Conservation (phyloP, 2,888 invertebrate genomes). For the Marronus borbonicus region DNA sequence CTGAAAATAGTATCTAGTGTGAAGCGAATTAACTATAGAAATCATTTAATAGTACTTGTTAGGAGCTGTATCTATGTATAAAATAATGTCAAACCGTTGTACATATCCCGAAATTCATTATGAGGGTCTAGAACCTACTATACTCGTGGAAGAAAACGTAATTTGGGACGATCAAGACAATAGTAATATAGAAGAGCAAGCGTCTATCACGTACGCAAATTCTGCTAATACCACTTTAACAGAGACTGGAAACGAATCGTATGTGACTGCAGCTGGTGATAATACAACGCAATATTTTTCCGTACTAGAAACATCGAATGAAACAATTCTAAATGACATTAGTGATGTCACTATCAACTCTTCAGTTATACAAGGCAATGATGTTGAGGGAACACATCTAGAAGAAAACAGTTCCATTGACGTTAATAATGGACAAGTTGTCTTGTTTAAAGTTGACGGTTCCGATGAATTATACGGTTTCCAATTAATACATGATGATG, state of each 20-base stretch:
- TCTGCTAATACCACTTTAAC: conserved; percentile 55
- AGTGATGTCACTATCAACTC: conserved; percentile 57
- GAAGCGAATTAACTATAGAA: conserved; percentile 16
- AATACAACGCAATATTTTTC: conserved; percentile 66
- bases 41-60: conserved; percentile 19
- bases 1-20: conserved; percentile 5
- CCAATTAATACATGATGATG: conserved; percentile 66
- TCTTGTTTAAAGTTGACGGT: conserved; percentile 66
- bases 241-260: conserved; percentile 64
- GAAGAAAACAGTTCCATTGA: conserved; percentile 51
- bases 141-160: conserved; percentile 45
- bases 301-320: conserved; percentile 62
- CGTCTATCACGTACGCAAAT: conserved; percentile 54
- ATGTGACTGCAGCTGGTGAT: conserved; percentile 63
- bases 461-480: conserved; percentile 67
- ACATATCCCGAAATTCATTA: conserved; percentile 45
- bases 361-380: conserved; percentile 49
- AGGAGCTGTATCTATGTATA: conserved; percentile 44
- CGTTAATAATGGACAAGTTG: conserved; percentile 60
- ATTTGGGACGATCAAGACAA: conserved; percentile 52
- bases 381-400: conserved; percentile 52
- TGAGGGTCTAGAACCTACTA: conserved; percentile 37
- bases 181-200: conserved; percentile 53
- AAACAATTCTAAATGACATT: conserved; percentile 61
- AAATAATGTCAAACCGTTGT: conserved; percentile 50